These are phyloP conservation scores for Epinephelus cyanopodus DNA, from an alignment of 2,113 vertebrate species.

Conservation along the genomic window DNA sequence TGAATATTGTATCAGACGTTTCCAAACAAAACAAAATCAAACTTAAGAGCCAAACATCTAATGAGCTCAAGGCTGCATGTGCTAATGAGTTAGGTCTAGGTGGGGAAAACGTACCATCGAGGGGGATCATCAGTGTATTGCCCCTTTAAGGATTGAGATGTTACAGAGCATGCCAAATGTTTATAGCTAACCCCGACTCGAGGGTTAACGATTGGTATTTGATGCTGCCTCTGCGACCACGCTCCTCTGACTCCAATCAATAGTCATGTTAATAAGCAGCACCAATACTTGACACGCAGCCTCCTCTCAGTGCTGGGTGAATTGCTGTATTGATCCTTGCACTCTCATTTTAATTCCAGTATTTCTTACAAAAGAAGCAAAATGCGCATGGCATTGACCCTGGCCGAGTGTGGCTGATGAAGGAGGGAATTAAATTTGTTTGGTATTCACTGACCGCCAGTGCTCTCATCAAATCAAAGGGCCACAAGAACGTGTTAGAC, in stretches of 20 bases:
- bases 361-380: conserved; percentile 74
- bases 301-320: conserved; percentile 71
- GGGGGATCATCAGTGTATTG: conserved; percentile 40
- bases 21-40: conserved; percentile 27
- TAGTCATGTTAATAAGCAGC: conserved; percentile 82
- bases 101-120: not conserved
- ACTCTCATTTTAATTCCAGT: conserved; percentile 79
- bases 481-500: conserved; percentile 1
- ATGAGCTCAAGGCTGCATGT: conserved; percentile 39
- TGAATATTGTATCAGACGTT: conserved; percentile 40
- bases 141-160: conserved; percentile 62
- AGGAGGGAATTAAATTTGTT: conserved; percentile 58
- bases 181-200: conserved; percentile 68
- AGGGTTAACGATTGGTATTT: conserved; percentile 76
- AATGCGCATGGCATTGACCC: conserved; percentile 72
- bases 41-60: conserved; percentile 13
- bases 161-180: conserved; percentile 65
- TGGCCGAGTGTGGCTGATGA: conserved; percentile 49
- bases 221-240: conserved; percentile 58
- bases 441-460: conserved; percentile 47
- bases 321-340: conserved; percentile 76
- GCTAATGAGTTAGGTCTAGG: conserved; percentile 40
- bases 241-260: conserved; percentile 78
- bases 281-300: conserved; percentile 72
- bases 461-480: conserved; percentile 28